Conservation (phyloP, 2,113 vertebrate species). For the Megaceryle torquata region DNA sequence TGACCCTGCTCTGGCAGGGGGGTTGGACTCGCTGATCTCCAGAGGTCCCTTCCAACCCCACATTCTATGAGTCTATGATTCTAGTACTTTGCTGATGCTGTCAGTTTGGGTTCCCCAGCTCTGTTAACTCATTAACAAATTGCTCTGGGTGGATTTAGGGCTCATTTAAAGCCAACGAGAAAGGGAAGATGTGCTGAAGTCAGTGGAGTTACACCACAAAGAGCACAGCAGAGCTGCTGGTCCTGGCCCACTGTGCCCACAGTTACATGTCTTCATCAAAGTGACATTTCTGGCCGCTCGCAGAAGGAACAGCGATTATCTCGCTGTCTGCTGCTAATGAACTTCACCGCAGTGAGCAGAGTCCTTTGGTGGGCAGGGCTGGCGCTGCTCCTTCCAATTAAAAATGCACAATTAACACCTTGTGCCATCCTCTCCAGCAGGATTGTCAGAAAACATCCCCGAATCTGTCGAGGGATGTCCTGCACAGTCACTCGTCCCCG, state of each 20-base stretch:
- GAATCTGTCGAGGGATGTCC: accelerated
- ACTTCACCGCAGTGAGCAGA: neutral
- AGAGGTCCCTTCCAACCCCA: too few species aligned
- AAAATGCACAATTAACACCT: neutral
- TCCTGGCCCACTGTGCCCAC: neutral
- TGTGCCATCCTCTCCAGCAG: neutral
- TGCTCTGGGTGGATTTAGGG: neutral
- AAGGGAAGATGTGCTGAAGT: neutral
- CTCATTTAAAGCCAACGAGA: neutral
- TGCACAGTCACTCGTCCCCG: neutral
- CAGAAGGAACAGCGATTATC: neutral
- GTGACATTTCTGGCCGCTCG: neutral
- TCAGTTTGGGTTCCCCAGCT: neutral
- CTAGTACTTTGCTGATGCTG: neutral
- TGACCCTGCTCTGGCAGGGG: too few species aligned
- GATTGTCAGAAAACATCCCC: neutral
- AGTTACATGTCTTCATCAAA: neutral
- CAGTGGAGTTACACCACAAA: accelerated
- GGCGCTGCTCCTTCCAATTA: neutral
- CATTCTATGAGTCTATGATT: too few species aligned
- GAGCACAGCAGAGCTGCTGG: neutral
- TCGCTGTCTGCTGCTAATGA: slow-evolving; percentile 7
- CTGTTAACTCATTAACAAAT: neutral
- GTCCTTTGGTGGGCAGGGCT: neutral
- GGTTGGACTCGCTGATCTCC: too few species aligned